Evolutionary conservation across 2,797 vertebrate species (phyloP).

Genomic region (Malurus splendens): DNA sequence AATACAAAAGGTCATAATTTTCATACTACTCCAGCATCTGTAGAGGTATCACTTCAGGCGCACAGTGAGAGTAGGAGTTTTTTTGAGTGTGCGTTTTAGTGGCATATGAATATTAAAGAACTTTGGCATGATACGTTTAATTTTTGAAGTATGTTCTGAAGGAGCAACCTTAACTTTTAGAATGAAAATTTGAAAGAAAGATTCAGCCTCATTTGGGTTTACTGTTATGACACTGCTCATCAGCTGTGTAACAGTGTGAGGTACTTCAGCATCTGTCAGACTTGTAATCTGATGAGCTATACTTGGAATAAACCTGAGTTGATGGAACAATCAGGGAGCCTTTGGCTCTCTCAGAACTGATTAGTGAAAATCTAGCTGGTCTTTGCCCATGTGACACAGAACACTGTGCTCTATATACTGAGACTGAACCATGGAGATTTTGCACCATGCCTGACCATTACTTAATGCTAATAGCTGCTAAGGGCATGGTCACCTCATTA

Average conservation of each 20-base stretch:
- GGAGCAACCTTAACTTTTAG: background rate
- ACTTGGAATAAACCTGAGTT: slow-evolving; percentile 54
- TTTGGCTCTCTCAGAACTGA: slow-evolving; percentile 32
- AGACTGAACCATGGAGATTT: background rate
- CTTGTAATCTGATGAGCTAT: slow-evolving; percentile 56
- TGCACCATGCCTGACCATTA: background rate
- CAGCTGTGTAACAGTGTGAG: background rate
- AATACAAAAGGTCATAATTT: slow-evolving; percentile 2
- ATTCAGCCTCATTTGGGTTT: background rate
- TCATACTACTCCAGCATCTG: background rate
- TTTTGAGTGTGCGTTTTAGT: background rate
- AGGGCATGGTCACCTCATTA: background rate
- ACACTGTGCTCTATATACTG: background rate
- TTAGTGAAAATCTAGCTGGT: slow-evolving; percentile 26
- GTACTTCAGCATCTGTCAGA: background rate
- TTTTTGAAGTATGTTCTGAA: slow-evolving; percentile 11
- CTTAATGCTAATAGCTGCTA: slow-evolving; percentile 12
- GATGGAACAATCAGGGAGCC: slow-evolving; percentile 55
- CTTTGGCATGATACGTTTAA: background rate
- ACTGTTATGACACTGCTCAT: slow-evolving; percentile 31
- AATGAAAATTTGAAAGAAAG: background rate
- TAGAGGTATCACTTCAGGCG: background rate
- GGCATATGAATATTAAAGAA: background rate
- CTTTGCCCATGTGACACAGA: background rate
- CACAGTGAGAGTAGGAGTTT: background rate